Conservation (phyloP, 2,888 invertebrate species). For the Meta bourneti region DNA sequence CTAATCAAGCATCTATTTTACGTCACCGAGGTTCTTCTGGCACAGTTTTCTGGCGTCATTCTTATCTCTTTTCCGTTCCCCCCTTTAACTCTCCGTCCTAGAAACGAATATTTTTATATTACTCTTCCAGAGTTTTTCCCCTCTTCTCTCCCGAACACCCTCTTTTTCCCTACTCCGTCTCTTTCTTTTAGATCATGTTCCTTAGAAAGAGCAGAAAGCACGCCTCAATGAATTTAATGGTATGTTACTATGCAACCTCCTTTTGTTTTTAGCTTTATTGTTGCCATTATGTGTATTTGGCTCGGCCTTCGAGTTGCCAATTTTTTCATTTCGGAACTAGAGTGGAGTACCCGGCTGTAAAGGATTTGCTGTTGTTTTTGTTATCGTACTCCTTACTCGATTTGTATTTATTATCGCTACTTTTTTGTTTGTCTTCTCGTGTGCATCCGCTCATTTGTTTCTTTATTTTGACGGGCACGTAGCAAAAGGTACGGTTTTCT, state of each 20-base stretch:
- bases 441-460: neutral
- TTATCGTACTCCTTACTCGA: slow-evolving; percentile 4
- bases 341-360: slow-evolving; percentile 9
- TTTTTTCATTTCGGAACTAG: slow-evolving; percentile 16
- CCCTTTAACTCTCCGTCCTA: slow-evolving; percentile 31
- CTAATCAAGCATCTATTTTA: slow-evolving; percentile 69
- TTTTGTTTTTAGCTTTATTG: slow-evolving; percentile 59
- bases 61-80: slow-evolving; percentile 33
- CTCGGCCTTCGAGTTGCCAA: neutral
- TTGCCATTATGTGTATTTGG: slow-evolving; percentile 54
- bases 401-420: slow-evolving; percentile 39
- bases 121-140: slow-evolving; percentile 33
- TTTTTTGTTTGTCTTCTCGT: neutral
- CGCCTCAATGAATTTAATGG: slow-evolving; percentile 64
- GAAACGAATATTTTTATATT: slow-evolving; percentile 60
- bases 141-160: neutral
- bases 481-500: neutral
- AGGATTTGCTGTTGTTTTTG: slow-evolving; percentile 20
- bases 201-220: slow-evolving; percentile 32
- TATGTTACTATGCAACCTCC: slow-evolving; percentile 54
- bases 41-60: slow-evolving; percentile 60
- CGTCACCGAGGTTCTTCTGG: slow-evolving; percentile 57
- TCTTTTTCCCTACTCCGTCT: neutral
- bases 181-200: slow-evolving; percentile 49
- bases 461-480: neutral